Conservation (phyloP, 2,113 vertebrate genomes). For the Baryphthengus martii region DNA sequence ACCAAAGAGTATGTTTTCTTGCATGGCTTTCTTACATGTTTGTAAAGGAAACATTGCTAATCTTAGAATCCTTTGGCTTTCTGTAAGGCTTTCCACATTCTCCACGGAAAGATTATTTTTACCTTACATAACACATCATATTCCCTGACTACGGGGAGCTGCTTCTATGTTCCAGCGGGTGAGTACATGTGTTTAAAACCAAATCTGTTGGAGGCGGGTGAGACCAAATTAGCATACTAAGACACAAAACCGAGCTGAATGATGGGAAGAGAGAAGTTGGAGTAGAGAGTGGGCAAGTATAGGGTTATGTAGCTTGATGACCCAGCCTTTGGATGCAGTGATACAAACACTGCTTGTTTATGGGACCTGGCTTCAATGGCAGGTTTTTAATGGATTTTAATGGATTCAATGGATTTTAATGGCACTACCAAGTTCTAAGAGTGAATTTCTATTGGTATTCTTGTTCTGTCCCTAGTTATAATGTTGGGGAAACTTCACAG, state of each 20-base stretch:
- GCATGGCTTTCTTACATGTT: neutral
- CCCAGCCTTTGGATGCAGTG: neutral
- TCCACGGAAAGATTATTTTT: conserved; percentile 63
- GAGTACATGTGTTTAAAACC: neutral
- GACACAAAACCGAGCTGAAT: neutral
- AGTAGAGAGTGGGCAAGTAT: neutral
- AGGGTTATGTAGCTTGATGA: neutral
- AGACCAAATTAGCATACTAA: neutral
- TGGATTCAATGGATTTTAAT: too few species aligned
- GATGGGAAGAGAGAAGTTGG: neutral
- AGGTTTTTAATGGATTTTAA: too few species aligned
- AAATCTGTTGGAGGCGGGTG: neutral
- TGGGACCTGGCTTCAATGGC: neutral
- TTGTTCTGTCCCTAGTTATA: neutral
- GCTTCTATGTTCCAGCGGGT: conserved; percentile 78
- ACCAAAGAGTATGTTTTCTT: neutral
- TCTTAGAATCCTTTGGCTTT: neutral
- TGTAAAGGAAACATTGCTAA: neutral
- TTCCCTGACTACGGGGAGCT: conserved; percentile 66
- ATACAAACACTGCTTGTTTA: neutral
- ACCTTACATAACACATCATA: conserved; percentile 69
- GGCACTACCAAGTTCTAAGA: neutral
- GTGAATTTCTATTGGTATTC: neutral
- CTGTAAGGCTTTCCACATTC: conserved; percentile 71
- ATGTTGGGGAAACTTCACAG: neutral